Conservation (phyloP, 2,113 vertebrate species). For the Rutilus rutilus region DNA sequence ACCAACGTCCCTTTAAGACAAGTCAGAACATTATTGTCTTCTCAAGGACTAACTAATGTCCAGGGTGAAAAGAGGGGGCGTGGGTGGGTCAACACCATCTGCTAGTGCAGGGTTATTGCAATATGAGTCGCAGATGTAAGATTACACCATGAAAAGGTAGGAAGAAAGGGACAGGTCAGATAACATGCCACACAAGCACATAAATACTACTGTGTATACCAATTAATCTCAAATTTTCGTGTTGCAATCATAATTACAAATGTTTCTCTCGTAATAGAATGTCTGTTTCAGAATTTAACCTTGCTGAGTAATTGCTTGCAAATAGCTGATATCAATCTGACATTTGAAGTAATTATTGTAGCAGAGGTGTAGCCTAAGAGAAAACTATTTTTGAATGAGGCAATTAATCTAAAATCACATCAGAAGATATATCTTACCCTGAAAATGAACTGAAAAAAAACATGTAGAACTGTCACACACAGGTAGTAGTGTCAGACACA, state of each 20-base stretch:
- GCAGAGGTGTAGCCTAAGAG: neutral
- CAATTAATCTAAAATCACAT: neutral
- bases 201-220: slow-evolving; percentile 7
- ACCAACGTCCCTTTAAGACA: neutral
- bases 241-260: neutral
- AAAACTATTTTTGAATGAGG: neutral
- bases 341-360: neutral
- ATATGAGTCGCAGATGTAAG: slow-evolving; percentile 56
- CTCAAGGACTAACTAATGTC: slow-evolving; percentile 42
- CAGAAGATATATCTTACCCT: neutral
- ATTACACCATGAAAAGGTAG: slow-evolving; percentile 53
- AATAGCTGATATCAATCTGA: neutral
- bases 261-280: neutral
- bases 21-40: slow-evolving; percentile 27
- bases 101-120: slow-evolving; percentile 43
- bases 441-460: neutral
- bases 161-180: slow-evolving; percentile 53
- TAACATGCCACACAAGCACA: slow-evolving; percentile 39
- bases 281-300: neutral
- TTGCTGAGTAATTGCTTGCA: neutral
- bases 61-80: slow-evolving; percentile 22
- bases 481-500: slow-evolving; percentile 46
- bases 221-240: neutral
- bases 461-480: slow-evolving; percentile 40
- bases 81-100: slow-evolving; percentile 51